Base-by-base conservation (phyloP, 1,140 invertebrate species). In the Cecropterus lyciades region DNA sequence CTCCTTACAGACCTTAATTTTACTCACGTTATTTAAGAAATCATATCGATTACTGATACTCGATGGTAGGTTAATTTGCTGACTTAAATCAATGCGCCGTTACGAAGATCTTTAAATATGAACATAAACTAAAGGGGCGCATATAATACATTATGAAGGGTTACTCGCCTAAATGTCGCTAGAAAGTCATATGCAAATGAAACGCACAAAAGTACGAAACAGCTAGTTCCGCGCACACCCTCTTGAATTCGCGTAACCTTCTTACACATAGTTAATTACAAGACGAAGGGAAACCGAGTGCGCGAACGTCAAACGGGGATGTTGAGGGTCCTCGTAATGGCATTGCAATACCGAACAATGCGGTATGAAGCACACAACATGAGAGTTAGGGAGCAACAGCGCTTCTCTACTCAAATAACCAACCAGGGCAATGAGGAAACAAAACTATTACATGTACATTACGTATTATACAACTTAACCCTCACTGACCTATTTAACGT, bases 271-370 rank as follows among this genome's bases (percentile, higher is more conserved):
- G 67, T 69, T 69, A 62, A 69, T 42, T 55, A 69, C 67, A 24
- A 75, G 68, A 63, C 72, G 68, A 67, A 74, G 80, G 84, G 56
- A 45, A 24, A 46, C 56, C 43, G 42, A 59, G 42, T 59, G 69
- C 77, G 71, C 76, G 77, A 87, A 87, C 84, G 79, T 80, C 84
- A 86, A 90, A 86, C 77, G 82, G 77, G 76, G 78, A 68, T 70
- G 72, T 53, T 68, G 66, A 88, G 83, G 53, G 80, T 69, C 67
- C 83, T 87, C 68, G 70, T 66, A 73, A 71, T 72, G 66, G 70
- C 72, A 80, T 79, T 81, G 74, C 79, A 52, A 71, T 73, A 77
- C 77, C 68, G 75, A 85, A 90, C 84, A 87, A 90, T 87, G 79
- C 74, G 65, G 62, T 81, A 80, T 85, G 75, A 73, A 84, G 82